These are phyloP conservation scores for Tachina fera DNA, from an alignment of 2,888 invertebrate genomes.

Conservation along the genomic window DNA sequence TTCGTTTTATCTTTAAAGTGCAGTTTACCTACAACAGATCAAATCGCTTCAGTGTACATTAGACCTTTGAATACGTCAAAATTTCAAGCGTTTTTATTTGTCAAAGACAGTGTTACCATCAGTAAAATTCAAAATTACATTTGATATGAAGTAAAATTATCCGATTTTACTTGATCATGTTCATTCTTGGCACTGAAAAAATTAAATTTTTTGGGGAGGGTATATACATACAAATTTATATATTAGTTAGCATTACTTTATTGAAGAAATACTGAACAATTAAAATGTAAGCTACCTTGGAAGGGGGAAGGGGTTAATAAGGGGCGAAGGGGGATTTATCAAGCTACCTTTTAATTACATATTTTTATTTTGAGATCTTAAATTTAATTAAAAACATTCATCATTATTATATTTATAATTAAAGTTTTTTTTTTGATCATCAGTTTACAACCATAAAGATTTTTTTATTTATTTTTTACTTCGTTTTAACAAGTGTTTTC, in stretches of 20 bases:
- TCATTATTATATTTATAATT: conserved; percentile 42
- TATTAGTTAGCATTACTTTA: conserved; percentile 59
- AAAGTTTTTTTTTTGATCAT: conserved; percentile 78
- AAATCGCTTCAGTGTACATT: too few relatives aligned
- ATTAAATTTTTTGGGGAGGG: background rate
- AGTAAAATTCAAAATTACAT: too few relatives aligned
- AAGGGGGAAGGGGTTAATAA: conserved; percentile 18
- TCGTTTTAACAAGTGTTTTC: conserved; percentile 66
- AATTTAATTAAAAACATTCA: conserved; percentile 70
- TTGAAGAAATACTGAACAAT: conserved; percentile 66
- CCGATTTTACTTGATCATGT: too few relatives aligned
- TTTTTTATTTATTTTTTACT: conserved; percentile 69
- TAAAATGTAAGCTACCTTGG: conserved; percentile 70
- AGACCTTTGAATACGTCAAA: too few relatives aligned
- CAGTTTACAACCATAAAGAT: conserved; percentile 81
- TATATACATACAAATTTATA: background rate
- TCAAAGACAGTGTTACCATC: too few relatives aligned
- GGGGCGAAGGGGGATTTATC: conserved; percentile 13
- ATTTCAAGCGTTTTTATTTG: too few relatives aligned
- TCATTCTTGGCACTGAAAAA: too few relatives aligned
- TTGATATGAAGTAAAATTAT: too few relatives aligned
- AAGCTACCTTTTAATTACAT: conserved; percentile 4
- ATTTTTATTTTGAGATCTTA: conserved; percentile 34
- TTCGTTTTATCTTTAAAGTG: too few relatives aligned
- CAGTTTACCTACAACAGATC: too few relatives aligned